Conservation (phyloP, 92 coral and sea anemone species). For the Ricordea florida region DNA sequence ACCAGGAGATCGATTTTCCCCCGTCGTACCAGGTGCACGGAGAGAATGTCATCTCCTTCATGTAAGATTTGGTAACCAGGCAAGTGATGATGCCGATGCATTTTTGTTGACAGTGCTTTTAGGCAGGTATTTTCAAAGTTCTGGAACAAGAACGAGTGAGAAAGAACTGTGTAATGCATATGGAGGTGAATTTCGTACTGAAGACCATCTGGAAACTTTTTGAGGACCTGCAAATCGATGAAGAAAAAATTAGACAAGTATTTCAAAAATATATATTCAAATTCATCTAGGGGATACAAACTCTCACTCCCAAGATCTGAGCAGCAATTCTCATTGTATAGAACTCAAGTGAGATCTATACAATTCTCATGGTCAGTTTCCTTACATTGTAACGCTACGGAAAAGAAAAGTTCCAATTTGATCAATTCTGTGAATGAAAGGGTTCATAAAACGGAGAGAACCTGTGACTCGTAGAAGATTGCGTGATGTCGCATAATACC, state of each 20-base stretch:
- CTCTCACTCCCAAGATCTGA: too few relatives aligned
- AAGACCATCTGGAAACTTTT: constrained; percentile 93
- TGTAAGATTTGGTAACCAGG: constrained; percentile 87
- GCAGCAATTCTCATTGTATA: too few relatives aligned
- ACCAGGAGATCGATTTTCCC: constrained; percentile 87
- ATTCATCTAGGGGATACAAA: neutral
- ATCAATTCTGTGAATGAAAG: too few relatives aligned
- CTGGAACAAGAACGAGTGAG: constrained; percentile 82
- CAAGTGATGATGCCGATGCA: constrained; percentile 91
- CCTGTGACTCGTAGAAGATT: neutral
- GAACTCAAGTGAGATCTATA: too few relatives aligned
- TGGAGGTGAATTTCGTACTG: constrained; percentile 96
- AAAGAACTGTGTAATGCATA: constrained; percentile 89
- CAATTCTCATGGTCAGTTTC: too few relatives aligned
- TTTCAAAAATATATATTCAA: neutral
- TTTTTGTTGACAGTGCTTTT: constrained; percentile 83
- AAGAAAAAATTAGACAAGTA: neutral
- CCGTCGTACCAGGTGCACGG: constrained; percentile 82
- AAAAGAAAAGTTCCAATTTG: too few relatives aligned
- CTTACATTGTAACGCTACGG: too few relatives aligned
- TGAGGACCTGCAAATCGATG: constrained; percentile 68
- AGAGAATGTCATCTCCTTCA: constrained; percentile 87
- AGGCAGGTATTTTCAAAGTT: constrained; percentile 73
- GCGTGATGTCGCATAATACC: neutral
- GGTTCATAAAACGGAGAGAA: too few relatives aligned